Evolutionary conservation across 2,888 invertebrate species (phyloP).

Genomic region (Rhogogaster chlorosoma): DNA sequence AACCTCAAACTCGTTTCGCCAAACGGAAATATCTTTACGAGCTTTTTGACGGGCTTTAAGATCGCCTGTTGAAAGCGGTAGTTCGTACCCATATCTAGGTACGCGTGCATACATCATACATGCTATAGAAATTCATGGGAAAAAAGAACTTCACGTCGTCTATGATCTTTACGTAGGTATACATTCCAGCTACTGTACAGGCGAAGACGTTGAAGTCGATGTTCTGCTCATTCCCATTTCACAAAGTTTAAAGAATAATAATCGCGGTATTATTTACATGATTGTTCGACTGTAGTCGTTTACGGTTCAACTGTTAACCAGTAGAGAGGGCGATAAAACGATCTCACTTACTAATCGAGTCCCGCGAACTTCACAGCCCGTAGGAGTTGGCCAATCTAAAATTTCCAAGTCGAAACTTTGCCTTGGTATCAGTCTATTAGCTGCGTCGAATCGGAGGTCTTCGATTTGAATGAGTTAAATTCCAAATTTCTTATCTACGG

Average conservation of each 20-base stretch:
- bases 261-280: not conserved
- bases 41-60: not conserved
- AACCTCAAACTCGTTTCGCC: not conserved
- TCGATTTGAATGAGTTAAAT: not conserved
- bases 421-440: constrained; percentile 34
- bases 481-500: not conserved
- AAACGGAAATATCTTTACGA: constrained; percentile 22
- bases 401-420: constrained; percentile 34
- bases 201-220: not conserved
- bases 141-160: not conserved
- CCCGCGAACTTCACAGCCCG: constrained; percentile 1
- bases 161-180: not conserved
- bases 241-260: not conserved
- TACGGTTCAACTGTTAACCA: not conserved
- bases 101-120: not conserved
- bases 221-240: not conserved
- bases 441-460: not conserved
- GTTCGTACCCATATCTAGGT: not conserved
- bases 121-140: not conserved
- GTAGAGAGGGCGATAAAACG: not conserved
- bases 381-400: constrained; percentile 29
- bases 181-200: not conserved
- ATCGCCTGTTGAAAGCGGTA: not conserved
- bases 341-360: constrained; percentile 36
- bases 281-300: not conserved